Conservation (phyloP, 2,888 invertebrate species). For the Xylota sylvarum region DNA sequence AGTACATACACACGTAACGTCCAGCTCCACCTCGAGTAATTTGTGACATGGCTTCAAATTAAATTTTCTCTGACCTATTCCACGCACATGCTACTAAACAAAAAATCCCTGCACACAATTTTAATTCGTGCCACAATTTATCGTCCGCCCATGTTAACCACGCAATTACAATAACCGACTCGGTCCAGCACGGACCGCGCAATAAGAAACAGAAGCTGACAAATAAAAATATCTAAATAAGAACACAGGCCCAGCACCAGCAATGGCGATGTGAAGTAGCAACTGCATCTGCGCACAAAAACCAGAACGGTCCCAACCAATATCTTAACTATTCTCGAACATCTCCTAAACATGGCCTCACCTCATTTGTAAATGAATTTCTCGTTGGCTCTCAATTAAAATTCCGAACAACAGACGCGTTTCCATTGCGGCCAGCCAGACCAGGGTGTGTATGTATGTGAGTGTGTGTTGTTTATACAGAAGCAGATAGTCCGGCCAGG, state of each 20-base stretch:
- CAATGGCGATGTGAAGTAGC: conserved; percentile 34
- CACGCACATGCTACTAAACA: conserved; percentile 34
- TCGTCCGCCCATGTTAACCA: conserved; percentile 76
- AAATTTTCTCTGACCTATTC: conserved; percentile 57
- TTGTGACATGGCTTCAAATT: conserved; percentile 63
- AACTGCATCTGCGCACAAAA: conserved; percentile 63
- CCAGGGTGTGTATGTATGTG: conserved; percentile 14
- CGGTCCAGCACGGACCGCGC: conserved; percentile 47
- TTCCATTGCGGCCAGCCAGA: conserved; percentile 29
- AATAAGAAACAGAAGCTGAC: conserved; percentile 62
- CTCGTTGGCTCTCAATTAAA: conserved; percentile 79
- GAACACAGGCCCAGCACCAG: conserved; percentile 33
- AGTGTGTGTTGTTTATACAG: background rate
- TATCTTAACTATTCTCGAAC: conserved; percentile 77
- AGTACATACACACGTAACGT: conserved; percentile 6
- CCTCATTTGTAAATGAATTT: conserved; percentile 79
- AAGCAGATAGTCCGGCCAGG: conserved; percentile 12
- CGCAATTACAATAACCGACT: conserved; percentile 74
- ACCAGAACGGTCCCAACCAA: conserved; percentile 62
- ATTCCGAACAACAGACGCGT: conserved; percentile 77
- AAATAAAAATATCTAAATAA: conserved; percentile 77
- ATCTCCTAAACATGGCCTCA: conserved; percentile 78
- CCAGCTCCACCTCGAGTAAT: conserved; percentile 52
- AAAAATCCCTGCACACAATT: conserved; percentile 54
- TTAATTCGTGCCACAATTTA: conserved; percentile 77